Evolutionary conservation across 2,888 invertebrate genomes (phyloP).

Genomic region (Ypsolopha sequella): DNA sequence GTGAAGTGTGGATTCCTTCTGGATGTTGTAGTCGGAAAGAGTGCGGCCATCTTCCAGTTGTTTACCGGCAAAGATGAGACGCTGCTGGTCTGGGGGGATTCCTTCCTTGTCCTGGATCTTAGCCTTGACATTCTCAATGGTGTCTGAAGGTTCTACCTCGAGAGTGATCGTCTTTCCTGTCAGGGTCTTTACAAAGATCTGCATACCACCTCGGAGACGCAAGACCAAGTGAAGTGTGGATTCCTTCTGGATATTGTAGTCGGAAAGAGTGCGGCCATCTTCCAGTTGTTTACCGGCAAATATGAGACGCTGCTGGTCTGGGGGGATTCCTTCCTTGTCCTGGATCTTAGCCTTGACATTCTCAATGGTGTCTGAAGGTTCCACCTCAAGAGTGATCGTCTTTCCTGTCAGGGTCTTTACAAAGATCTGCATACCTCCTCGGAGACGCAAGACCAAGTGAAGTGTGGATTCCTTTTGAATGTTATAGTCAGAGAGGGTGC

Average conservation of each 20-base stretch:
- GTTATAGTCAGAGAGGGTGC: slow-evolving; percentile 41
- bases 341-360: slow-evolving; percentile 15
- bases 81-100: slow-evolving; percentile 14
- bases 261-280: slow-evolving; percentile 14
- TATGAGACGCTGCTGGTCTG: slow-evolving; percentile 13
- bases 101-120: slow-evolving; percentile 15
- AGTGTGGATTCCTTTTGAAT: slow-evolving; percentile 45
- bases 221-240: slow-evolving; percentile 13
- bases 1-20: slow-evolving; percentile 11
- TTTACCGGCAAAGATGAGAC: slow-evolving; percentile 14
- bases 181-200: slow-evolving; percentile 14
- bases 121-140: slow-evolving; percentile 14
- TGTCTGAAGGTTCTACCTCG: slow-evolving; percentile 14
- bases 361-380: slow-evolving; percentile 23
- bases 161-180: slow-evolving; percentile 15
- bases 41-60: slow-evolving; percentile 15
- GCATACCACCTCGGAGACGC: slow-evolving; percentile 15
- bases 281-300: slow-evolving; percentile 15
- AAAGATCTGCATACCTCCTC: slow-evolving; percentile 52
- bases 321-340: slow-evolving; percentile 15
- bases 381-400: slow-evolving; percentile 41
- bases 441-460: slow-evolving; percentile 35
- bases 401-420: slow-evolving; percentile 44
- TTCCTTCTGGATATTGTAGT: slow-evolving; percentile 15
- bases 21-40: slow-evolving; percentile 14